Evolutionary conservation across 64 coral and sea anemone species (phyloP).

Genomic region (Actinia equina): DNA sequence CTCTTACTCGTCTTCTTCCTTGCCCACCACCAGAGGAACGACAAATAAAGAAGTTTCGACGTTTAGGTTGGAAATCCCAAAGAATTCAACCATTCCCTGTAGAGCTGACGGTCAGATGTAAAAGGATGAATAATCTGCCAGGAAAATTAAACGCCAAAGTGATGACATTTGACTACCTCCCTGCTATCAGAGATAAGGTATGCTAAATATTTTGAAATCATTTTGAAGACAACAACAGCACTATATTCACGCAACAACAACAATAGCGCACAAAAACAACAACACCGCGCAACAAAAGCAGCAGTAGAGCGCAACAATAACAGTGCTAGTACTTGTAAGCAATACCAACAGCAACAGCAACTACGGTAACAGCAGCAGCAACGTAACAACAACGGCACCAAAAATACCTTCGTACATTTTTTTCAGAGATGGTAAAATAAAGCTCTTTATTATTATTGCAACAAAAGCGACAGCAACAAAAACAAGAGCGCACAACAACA

Average conservation of each 20-base stretch:
- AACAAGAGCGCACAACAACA: background rate
- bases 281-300: too few species aligned
- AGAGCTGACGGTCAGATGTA: slow-evolving; percentile 38
- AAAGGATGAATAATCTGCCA: slow-evolving; percentile 30
- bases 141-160: slow-evolving; percentile 19
- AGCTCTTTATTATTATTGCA: too few species aligned
- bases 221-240: background rate
- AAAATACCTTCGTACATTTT: too few species aligned
- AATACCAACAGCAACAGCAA: too few species aligned
- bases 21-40: background rate
- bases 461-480: too few species aligned
- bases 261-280: background rate
- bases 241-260: background rate
- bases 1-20: background rate
- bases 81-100: slow-evolving; percentile 67
- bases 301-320: too few species aligned
- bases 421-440: too few species aligned
- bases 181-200: slow-evolving; percentile 84
- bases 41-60: background rate
- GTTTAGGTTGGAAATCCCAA: slow-evolving; percentile 69
- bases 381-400: too few species aligned
- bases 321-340: too few species aligned
- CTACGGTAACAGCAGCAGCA: too few species aligned
- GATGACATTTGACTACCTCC: slow-evolving; percentile 75
- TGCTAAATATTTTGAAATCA: background rate